Evolutionary conservation across 2,113 vertebrate genomes (phyloP).

Genomic region (Eolophus roseicapilla): DNA sequence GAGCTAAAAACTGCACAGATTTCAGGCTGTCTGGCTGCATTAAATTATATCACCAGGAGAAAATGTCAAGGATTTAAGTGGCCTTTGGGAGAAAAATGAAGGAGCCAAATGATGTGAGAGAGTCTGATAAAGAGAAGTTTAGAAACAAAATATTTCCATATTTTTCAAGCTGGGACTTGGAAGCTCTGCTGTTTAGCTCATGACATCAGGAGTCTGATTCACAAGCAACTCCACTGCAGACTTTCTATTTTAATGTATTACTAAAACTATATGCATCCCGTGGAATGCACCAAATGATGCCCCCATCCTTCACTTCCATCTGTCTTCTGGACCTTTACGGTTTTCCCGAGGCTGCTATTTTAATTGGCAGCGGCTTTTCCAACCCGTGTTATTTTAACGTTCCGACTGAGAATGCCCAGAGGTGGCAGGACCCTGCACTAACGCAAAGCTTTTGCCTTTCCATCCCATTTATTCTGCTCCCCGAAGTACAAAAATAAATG

Average conservation of each 20-base stretch:
- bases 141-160: conserved; percentile 42
- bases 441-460: background rate
- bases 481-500: background rate
- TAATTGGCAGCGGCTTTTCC: background rate
- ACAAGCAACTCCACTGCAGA: background rate
- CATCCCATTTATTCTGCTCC: background rate
- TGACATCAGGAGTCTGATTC: conserved; percentile 22
- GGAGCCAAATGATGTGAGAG: conserved; percentile 55
- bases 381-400: background rate
- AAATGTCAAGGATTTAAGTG: conserved; percentile 68
- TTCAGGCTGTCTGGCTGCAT: conserved; percentile 62
- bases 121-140: conserved; percentile 49
- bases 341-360: conserved; percentile 20
- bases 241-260: conserved; percentile 56
- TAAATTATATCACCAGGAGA: conserved; percentile 61
- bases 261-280: background rate
- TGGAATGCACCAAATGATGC: conserved; percentile 20
- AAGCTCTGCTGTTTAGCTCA: conserved; percentile 11
- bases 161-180: conserved; percentile 29
- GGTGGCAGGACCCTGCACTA: background rate
- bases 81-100: conserved; percentile 50
- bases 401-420: background rate
- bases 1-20: conserved; percentile 39
- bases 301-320: conserved; percentile 11
- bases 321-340: background rate